Conservation (phyloP, 1,140 invertebrate species). For the Lasaia peninsularis region DNA sequence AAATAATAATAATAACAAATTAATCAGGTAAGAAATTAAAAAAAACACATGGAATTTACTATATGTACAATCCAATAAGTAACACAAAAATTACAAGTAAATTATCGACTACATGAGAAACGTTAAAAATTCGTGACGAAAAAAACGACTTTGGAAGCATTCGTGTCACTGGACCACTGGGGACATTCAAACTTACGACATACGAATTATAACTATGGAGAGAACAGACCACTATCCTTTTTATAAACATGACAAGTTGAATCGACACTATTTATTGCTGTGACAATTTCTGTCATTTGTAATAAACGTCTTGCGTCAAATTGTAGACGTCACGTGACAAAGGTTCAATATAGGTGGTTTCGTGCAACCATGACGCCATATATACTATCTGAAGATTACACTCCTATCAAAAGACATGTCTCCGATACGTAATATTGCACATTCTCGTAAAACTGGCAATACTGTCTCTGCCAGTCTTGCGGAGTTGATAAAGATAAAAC, state of each 20-base stretch:
- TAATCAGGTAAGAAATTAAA: slow-evolving; percentile 23
- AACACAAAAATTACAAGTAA: slow-evolving; percentile 44
- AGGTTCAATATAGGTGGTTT: too few species aligned
- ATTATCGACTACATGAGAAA: slow-evolving; percentile 67
- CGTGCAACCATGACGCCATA: too few species aligned
- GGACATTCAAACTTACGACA: slow-evolving; percentile 38
- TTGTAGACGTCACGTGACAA: too few species aligned
- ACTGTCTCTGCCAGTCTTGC: too few species aligned
- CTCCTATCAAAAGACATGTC: too few species aligned
- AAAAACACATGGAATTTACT: slow-evolving; percentile 23
- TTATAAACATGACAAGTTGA: background rate
- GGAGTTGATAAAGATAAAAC: too few species aligned
- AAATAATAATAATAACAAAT: slow-evolving; percentile 32
- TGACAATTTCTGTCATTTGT: too few species aligned
- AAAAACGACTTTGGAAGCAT: slow-evolving; percentile 61
- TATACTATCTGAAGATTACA: too few species aligned
- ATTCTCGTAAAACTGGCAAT: too few species aligned
- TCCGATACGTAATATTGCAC: too few species aligned
- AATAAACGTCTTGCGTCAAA: too few species aligned
- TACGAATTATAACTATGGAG: slow-evolving; percentile 13
- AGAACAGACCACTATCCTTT: background rate
- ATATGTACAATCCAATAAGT: slow-evolving; percentile 46
- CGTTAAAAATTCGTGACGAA: slow-evolving; percentile 62
- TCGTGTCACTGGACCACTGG: slow-evolving; percentile 50
- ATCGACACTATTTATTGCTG: too few species aligned